Evolutionary conservation across 2,888 invertebrate species (phyloP).

Genomic region (Drosophila macrothrix): DNA sequence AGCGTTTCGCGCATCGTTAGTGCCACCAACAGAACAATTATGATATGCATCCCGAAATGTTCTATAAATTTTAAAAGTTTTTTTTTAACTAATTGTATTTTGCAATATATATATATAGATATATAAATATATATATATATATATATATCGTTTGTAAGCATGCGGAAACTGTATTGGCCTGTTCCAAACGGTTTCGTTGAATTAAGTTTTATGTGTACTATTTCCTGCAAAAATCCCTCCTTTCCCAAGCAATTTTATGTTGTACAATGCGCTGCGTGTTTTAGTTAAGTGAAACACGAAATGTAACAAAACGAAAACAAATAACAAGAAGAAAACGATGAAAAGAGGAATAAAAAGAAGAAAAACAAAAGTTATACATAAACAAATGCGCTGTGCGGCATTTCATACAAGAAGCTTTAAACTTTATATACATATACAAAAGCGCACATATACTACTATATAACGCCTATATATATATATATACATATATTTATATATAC

Average conservation of each 20-base stretch:
- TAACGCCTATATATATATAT: slow-evolving; percentile 18
- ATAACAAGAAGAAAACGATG: neutral
- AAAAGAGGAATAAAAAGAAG: neutral
- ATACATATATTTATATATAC: slow-evolving; percentile 14
- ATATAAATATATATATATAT: slow-evolving; percentile 36
- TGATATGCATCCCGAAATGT: slow-evolving; percentile 33
- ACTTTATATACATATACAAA: slow-evolving; percentile 48
- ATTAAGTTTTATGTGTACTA: slow-evolving; percentile 30
- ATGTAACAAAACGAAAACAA: neutral
- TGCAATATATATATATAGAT: slow-evolving; percentile 49
- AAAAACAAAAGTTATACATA: slow-evolving; percentile 13
- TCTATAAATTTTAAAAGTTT: slow-evolving; percentile 23
- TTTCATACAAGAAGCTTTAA: slow-evolving; percentile 63
- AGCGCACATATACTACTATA: slow-evolving; percentile 11
- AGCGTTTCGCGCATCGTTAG: slow-evolving; percentile 52
- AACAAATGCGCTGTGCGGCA: slow-evolving; percentile 60
- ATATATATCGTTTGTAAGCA: slow-evolving; percentile 37
- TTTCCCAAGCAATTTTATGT: slow-evolving; percentile 7
- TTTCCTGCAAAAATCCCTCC: neutral
- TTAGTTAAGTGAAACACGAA: slow-evolving; percentile 13
- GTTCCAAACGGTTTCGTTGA: slow-evolving; percentile 22
- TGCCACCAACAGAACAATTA: slow-evolving; percentile 60
- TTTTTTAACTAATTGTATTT: slow-evolving; percentile 55
- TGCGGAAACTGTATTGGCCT: slow-evolving; percentile 23
- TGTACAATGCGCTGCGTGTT: slow-evolving; percentile 22